Conservation (phyloP, 2,113 vertebrate species). For the Syngnathoides biaculeatus region DNA sequence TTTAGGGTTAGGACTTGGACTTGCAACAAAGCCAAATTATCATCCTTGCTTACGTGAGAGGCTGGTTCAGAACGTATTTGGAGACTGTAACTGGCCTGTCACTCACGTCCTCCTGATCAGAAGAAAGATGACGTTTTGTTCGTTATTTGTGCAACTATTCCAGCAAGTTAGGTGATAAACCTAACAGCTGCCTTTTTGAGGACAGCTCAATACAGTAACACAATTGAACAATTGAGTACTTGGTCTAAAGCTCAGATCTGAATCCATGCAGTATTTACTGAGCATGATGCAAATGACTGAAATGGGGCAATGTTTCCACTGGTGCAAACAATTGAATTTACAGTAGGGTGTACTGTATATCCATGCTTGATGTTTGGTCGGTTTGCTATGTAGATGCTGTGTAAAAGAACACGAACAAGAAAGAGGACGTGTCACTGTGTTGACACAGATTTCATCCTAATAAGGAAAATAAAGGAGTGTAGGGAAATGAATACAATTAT, state of each 20-base stretch:
- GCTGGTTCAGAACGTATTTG: too few species aligned
- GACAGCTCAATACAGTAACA: slow-evolving; percentile 12
- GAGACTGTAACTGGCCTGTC: too few species aligned
- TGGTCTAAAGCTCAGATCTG: slow-evolving; percentile 20
- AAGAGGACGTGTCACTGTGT: not conserved
- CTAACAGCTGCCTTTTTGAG: slow-evolving; percentile 9
- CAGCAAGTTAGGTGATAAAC: too few species aligned
- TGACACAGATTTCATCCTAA: not conserved
- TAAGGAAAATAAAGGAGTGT: not conserved
- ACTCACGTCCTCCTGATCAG: too few species aligned
- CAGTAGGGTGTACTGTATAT: slow-evolving; percentile 5
- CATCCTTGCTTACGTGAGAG: too few species aligned
- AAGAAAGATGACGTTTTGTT: too few species aligned
- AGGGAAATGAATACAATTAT: not conserved
- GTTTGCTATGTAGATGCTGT: not conserved
- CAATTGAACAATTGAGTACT: slow-evolving; percentile 14
- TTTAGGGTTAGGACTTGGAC: too few species aligned
- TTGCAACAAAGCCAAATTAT: too few species aligned
- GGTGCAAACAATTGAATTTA: slow-evolving; percentile 16
- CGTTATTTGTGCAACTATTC: too few species aligned
- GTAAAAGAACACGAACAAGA: not conserved
- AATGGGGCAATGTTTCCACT: slow-evolving; percentile 37
- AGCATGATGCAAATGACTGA: slow-evolving; percentile 29
- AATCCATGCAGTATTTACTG: slow-evolving; percentile 10
- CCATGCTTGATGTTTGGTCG: slow-evolving; percentile 2